Base-by-base conservation (phyloP, 2,888 invertebrate genomes). In the Tinea trinotella region DNA sequence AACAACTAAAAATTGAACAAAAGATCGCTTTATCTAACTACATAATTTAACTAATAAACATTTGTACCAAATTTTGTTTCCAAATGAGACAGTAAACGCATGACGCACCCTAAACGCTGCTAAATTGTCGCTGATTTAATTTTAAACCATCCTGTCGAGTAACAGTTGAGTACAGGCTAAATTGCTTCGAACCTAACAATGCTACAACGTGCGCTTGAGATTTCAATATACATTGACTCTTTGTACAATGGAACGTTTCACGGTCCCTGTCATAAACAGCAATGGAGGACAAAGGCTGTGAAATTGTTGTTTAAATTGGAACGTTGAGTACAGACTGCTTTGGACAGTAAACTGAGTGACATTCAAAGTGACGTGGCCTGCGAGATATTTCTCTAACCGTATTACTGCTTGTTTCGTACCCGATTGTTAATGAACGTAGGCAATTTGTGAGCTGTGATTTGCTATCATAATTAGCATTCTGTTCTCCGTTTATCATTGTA, bases 41-140 rank as follows among this genome's bases (percentile, higher is more conserved):
- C n/a, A 30, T 30, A 30, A 30, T 30, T 30, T 10, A 30, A 2
- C 30, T 7, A 22, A 22, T 5, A 22, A 22, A 30, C n/a, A n/a
- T n/a, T 30, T 30, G 30, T 7, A 7, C 30, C 3, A 30, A 30
- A 30, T 30, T 10, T 10, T 30, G n/a, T 7, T 30, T n/a, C 40
- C 7, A 40, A 40, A 40, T 40, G 13, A 40, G 40, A 15, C 4
- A 40, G 40, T 40, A 15, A 40, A 19, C 46, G 46, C 10, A 19
- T 46, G 46, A 46, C 46, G 19, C 18, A 46, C 50, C 50, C 50
- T 24, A 50, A 50, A 50, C 24, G 50, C 1, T 18, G 13, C 5
- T 18, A 50, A 50, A 50, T 24, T 50, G 50, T 50, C 50, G 50
- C 50, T 15, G 22, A 24, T 50, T 24, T 50, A 50, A 50, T 50